These are phyloP conservation scores for Grantiella picta DNA, from an alignment of 2,113 vertebrate species.

Conservation along the genomic window DNA sequence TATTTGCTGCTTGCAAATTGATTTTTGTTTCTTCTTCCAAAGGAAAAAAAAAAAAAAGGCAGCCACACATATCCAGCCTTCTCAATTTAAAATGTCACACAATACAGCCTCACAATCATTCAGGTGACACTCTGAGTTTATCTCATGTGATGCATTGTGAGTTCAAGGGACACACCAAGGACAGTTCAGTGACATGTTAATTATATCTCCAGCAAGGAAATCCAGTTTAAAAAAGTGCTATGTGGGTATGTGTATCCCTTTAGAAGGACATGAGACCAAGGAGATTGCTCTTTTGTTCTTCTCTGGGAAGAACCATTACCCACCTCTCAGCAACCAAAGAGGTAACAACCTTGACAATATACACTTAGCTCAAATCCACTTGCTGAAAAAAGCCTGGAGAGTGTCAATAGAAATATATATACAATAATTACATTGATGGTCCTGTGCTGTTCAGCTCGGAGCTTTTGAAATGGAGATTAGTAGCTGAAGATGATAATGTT, in stretches of 20 bases:
- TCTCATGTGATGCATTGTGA: not conserved
- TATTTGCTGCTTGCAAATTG: constrained; percentile 60
- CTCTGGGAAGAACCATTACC: not conserved
- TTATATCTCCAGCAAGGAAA: constrained; percentile 20
- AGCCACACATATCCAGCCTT: not conserved
- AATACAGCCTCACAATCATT: constrained; percentile 7
- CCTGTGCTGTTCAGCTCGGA: not conserved
- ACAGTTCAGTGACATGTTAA: constrained; percentile 40
- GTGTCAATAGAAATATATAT: constrained; percentile 4
- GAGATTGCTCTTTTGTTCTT: constrained; percentile 5
- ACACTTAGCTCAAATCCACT: not conserved
- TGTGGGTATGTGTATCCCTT: not conserved
- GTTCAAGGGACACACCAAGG: constrained; percentile 33
- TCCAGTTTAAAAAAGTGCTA: not conserved
- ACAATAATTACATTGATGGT: not conserved
- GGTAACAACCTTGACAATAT: not conserved
- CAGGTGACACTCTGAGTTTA: constrained; percentile 28
- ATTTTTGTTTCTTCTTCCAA: constrained; percentile 55
- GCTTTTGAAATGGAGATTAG: constrained; percentile 13
- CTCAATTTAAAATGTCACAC: constrained; percentile 60
- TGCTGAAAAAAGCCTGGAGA: not conserved
- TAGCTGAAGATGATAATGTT: not conserved
- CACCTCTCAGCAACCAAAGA: not conserved
- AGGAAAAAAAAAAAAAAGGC: not conserved
- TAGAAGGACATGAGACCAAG: not conserved